Conservation (phyloP, 2,888 invertebrate genomes). For the Coelogynopora nodosa region DNA sequence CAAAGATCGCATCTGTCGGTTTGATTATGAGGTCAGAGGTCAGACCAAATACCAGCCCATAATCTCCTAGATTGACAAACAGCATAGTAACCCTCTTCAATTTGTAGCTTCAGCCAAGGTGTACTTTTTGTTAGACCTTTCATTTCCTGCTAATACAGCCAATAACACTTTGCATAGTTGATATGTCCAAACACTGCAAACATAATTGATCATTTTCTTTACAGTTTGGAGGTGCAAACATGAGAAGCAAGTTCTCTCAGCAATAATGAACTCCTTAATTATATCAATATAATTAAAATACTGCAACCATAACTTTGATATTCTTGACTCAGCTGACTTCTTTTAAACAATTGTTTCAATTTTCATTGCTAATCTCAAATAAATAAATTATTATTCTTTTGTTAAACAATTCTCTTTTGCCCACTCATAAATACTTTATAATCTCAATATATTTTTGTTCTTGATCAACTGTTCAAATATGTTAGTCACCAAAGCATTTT, state of each 20-base stretch:
- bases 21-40: too few relatives aligned
- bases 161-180: background rate
- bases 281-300: background rate
- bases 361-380: background rate
- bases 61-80: too few relatives aligned
- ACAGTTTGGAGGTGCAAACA: background rate
- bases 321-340: background rate
- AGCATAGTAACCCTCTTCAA: too few relatives aligned
- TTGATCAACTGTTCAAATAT: background rate
- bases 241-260: background rate
- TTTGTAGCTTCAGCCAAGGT: too few relatives aligned
- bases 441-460: background rate
- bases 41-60: too few relatives aligned
- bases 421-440: background rate
- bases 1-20: background rate
- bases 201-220: background rate
- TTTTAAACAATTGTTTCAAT: background rate
- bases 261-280: background rate
- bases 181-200: background rate
- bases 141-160: background rate
- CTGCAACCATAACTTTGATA: background rate
- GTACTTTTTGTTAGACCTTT: too few relatives aligned
- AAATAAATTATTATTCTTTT: background rate
- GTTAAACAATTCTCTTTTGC: background rate
- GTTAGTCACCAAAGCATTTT: background rate